These are phyloP conservation scores for Teleogryllus oceanicus DNA, from an alignment of 2,888 invertebrate genomes.

Conservation along the genomic window DNA sequence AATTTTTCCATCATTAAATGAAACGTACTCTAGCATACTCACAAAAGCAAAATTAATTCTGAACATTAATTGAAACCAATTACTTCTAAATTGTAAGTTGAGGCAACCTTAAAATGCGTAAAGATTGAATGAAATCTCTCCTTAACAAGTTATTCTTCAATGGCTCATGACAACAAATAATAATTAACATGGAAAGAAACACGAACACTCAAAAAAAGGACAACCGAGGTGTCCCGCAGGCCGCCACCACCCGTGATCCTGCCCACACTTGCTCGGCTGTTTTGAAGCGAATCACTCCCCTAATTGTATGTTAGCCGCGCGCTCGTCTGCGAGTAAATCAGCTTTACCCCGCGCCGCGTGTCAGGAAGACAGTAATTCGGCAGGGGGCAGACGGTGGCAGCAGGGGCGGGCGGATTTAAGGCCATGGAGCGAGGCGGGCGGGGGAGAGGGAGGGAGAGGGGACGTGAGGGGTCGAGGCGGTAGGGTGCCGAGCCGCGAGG, in stretches of 20 bases:
- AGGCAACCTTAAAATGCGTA: no score
- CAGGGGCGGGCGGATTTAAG: not conserved
- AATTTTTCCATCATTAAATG: no score
- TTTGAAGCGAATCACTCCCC: slow-evolving; percentile 7
- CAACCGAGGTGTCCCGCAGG: not conserved
- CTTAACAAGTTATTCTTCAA: no score
- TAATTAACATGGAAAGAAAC: no score
- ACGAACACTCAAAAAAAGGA: no score
- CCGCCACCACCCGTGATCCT: not conserved
- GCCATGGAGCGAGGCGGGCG: not conserved
- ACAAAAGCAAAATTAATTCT: no score
- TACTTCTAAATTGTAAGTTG: no score
- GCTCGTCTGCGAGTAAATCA: slow-evolving; percentile 6
- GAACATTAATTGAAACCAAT: no score
- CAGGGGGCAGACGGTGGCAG: not conserved
- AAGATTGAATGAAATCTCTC: no score
- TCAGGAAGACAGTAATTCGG: slow-evolving; percentile 4
- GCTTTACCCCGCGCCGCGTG: not conserved
- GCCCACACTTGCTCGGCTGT: not conserved
- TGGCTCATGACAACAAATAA: no score
- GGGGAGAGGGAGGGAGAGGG: not conserved
- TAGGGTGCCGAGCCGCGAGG: not conserved
- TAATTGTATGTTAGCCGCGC: slow-evolving; percentile 18
- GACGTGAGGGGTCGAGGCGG: not conserved
- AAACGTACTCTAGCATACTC: no score